Evolutionary conservation across 2,113 vertebrate species (phyloP).

Genomic region (Daubentonia madagascariensis): DNA sequence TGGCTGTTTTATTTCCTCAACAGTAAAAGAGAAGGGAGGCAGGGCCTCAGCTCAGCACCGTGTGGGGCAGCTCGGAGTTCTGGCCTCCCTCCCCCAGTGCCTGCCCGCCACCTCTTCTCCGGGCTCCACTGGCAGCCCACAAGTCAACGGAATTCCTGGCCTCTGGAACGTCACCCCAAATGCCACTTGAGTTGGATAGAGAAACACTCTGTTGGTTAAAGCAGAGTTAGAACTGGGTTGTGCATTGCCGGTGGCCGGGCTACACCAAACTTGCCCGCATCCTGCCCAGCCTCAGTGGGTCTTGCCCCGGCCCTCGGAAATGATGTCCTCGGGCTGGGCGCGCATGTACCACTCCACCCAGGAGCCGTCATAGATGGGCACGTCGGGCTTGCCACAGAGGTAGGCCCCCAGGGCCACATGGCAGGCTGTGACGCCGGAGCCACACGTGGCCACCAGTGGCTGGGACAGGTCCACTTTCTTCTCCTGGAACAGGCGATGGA

Average conservation of each 20-base stretch:
- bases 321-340: constrained; percentile 87
- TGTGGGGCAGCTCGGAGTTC: not conserved
- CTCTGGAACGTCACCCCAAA: not conserved
- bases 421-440: constrained; percentile 95
- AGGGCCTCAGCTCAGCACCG: not conserved
- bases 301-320: constrained; percentile 91
- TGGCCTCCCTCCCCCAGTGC: not conserved
- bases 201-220: not conserved
- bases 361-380: constrained; percentile 92
- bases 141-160: not conserved
- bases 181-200: not conserved
- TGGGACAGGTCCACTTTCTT: constrained; percentile 88
- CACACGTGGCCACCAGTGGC: constrained; percentile 90
- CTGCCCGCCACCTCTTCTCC: not conserved
- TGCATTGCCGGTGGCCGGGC: not conserved
- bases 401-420: constrained; percentile 91
- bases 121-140: not conserved
- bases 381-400: constrained; percentile 89
- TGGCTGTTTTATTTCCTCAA: constrained; percentile 61
- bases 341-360: constrained; percentile 96
- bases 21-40: not conserved
- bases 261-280: accelerated
- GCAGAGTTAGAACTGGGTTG: not conserved
- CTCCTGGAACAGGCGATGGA: constrained; percentile 86
- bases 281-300: constrained; percentile 74